phyloP scores from a whole-genome alignment of 2,113 vertebrate genomes.

The Gallinago media region DNA sequence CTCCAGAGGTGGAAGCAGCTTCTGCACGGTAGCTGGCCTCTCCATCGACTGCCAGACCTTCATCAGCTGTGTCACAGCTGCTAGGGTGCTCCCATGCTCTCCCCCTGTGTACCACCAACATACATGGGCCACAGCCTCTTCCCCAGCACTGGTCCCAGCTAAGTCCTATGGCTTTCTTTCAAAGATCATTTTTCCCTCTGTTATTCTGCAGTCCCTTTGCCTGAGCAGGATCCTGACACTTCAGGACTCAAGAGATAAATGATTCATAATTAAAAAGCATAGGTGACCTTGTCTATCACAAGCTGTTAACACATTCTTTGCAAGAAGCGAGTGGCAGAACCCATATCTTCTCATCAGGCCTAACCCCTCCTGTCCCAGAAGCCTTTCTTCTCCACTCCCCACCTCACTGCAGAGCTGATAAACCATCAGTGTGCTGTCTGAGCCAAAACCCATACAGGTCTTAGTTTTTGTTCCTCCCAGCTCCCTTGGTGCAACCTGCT shows the following conservation, averaged over 20 bases:
- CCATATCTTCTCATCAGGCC: not conserved
- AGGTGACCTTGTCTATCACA: not conserved
- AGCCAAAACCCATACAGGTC: not conserved
- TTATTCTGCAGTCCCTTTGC: not conserved
- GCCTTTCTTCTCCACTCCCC: not conserved
- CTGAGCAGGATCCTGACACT: not conserved
- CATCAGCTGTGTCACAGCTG: not conserved
- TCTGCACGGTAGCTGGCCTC: not conserved
- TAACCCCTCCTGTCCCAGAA: not conserved
- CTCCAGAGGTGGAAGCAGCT: not conserved
- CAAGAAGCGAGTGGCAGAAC: fast-evolving
- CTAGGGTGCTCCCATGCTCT: fast-evolving
- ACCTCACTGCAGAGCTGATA: not conserved
- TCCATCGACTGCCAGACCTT: not conserved
- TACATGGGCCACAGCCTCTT: not conserved
- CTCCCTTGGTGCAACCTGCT: not conserved
- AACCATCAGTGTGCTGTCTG: not conserved
- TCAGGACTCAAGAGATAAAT: not conserved
- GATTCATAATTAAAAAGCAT: not conserved
- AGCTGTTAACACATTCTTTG: not conserved
- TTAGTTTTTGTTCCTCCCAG: not conserved
- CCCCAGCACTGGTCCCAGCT: fast-evolving
- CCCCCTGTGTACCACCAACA: fast-evolving
- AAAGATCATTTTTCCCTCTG: not conserved
- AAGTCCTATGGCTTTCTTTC: not conserved